Conservation (phyloP, 1,140 invertebrate species). For the Odontomachus brunneus region DNA sequence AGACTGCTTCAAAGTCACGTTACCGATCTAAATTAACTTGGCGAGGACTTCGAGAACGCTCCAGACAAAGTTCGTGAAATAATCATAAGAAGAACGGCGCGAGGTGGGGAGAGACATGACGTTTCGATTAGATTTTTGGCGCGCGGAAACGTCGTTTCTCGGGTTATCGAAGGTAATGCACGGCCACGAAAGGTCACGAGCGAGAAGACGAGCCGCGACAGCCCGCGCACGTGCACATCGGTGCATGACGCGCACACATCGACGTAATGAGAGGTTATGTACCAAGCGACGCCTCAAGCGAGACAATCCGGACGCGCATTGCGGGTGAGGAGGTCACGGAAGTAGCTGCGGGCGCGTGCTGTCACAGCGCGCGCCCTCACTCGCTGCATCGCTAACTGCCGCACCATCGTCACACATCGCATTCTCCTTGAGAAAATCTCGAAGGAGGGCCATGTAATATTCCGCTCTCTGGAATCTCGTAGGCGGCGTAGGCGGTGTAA, state of each 20-base stretch:
- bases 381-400: slow-evolving; percentile 61
- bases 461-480: slow-evolving; percentile 46
- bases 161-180: not conserved
- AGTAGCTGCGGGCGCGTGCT: slow-evolving; percentile 45
- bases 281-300: slow-evolving; percentile 54
- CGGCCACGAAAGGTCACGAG: not conserved
- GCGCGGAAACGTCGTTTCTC: too few species aligned
- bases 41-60: not conserved
- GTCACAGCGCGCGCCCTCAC: slow-evolving; percentile 38
- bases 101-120: not conserved
- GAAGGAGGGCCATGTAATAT: not conserved
- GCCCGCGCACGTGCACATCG: not conserved
- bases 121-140: not conserved
- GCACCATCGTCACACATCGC: slow-evolving; percentile 65
- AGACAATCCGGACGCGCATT: slow-evolving; percentile 68
- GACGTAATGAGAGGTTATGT: slow-evolving; percentile 61
- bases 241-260: slow-evolving; percentile 16
- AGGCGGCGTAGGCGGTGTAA: not conserved
- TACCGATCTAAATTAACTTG: not conserved
- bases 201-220: not conserved
- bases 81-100: not conserved
- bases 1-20: not conserved
- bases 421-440: slow-evolving; percentile 66
- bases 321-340: slow-evolving; percentile 58
- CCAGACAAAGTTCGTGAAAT: not conserved